A percentile compares a stretch with the other conserved stretches of the same genome.
Evolutionary conservation across 2,113 vertebrate species (phyloP).

Genomic region (Oncorhynchus nerka): DNA sequence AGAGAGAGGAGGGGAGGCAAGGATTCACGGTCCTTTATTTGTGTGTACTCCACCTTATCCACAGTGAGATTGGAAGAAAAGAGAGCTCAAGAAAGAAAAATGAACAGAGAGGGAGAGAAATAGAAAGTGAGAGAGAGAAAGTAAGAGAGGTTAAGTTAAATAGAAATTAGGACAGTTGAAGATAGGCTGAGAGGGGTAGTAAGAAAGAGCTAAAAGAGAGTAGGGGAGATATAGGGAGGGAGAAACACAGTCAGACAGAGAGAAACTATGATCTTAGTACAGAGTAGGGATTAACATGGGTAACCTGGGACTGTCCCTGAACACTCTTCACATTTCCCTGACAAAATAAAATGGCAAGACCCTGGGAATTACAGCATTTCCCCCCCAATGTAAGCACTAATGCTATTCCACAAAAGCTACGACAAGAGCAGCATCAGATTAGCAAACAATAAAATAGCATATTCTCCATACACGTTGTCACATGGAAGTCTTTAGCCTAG

Average conservation of each 20-base stretch:
- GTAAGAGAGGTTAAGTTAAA: conserved; percentile 17
- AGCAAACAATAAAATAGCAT: too few species aligned
- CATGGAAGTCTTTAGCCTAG: too few species aligned
- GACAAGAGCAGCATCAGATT: too few species aligned
- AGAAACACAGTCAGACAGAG: neutral
- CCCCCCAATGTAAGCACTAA: too few species aligned
- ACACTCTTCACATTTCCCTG: too few species aligned
- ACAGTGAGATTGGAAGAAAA: conserved; percentile 12
- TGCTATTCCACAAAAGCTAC: too few species aligned
- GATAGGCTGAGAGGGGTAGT: conserved; percentile 15
- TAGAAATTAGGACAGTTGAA: neutral
- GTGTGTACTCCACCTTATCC: neutral
- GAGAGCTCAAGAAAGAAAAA: neutral
- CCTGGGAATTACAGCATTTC: too few species aligned
- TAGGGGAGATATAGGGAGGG: neutral
- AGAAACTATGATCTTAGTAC: conserved; percentile 1
- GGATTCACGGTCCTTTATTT: conserved; percentile 18
- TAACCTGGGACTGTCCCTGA: too few species aligned
- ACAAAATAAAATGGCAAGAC: too few species aligned
- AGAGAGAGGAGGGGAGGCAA: conserved; percentile 29
- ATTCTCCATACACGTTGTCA: too few species aligned
- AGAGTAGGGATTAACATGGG: too few species aligned
- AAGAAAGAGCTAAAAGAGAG: neutral
- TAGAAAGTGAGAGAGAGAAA: neutral
- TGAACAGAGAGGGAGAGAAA: conserved; percentile 5